These are phyloP conservation scores for Lumbricus terrestris DNA, from an alignment of 2,888 invertebrate genomes.

Conservation along the genomic window DNA sequence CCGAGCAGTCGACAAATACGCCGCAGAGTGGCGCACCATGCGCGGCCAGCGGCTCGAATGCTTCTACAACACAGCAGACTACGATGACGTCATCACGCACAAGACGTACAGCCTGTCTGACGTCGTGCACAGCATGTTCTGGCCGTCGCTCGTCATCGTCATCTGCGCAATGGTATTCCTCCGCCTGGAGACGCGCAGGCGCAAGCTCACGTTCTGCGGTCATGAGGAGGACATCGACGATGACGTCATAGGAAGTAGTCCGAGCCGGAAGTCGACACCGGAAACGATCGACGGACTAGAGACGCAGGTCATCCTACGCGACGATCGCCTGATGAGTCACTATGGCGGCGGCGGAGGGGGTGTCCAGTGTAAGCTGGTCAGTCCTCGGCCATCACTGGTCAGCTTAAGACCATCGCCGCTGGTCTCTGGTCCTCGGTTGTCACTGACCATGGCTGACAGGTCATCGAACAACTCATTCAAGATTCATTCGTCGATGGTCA, in stretches of 20 bases:
- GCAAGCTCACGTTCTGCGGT: conserved; percentile 20
- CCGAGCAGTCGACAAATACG: conserved; percentile 21
- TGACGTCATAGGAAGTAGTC: conserved; percentile 14
- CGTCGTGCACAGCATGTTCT: conserved; percentile 41
- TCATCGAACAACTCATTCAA: conserved; percentile 3
- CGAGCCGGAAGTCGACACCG: conserved; percentile 8
- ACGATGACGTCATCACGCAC: conserved; percentile 77
- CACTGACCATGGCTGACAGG: background rate
- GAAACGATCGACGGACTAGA: background rate
- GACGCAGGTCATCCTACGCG: conserved; percentile 8
- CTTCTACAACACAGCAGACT: conserved; percentile 32
- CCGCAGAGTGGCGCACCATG: conserved; percentile 22
- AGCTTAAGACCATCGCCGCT: background rate
- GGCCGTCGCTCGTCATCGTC: conserved; percentile 39
- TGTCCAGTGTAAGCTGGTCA: conserved; percentile 4
- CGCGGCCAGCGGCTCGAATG: conserved; percentile 27
- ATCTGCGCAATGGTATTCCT: conserved; percentile 38
- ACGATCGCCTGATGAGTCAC: background rate
- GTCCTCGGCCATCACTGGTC: background rate
- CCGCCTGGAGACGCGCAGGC: conserved; percentile 35
- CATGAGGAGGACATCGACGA: background rate
- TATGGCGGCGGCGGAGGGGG: no score
- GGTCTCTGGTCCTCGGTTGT: background rate
- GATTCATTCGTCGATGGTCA: background rate
- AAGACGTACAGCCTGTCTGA: conserved; percentile 62